phyloP scores from a whole-genome alignment of 2,797 vertebrate species.

The Gambusia yucatana region DNA sequence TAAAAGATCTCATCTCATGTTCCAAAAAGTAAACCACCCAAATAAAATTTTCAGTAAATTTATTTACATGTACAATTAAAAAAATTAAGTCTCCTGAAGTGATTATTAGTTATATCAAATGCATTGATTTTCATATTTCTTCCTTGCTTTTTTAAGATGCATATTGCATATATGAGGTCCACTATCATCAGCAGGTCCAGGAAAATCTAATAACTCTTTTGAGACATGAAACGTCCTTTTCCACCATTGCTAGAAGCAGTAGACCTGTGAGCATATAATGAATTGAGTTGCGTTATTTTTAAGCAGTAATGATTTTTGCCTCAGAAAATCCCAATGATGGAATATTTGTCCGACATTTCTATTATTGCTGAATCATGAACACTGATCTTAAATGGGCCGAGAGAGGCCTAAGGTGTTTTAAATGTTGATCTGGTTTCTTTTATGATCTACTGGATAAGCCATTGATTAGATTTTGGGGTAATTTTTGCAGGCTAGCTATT shows the following conservation, averaged over 20 bases:
- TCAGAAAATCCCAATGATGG: background rate
- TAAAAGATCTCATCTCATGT: background rate
- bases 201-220: background rate
- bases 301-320: background rate
- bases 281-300: background rate
- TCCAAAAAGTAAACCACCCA: background rate
- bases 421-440: background rate
- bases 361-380: background rate
- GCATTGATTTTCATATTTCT: background rate
- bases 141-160: background rate
- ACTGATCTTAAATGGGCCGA: background rate
- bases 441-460: background rate
- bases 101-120: background rate
- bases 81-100: background rate
- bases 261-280: background rate
- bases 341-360: background rate
- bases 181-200: background rate
- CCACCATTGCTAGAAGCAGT: background rate
- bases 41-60: background rate
- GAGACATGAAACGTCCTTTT: background rate
- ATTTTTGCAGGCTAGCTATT: background rate
- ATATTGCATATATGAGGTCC: background rate
- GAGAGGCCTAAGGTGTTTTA: background rate
- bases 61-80: background rate
- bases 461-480: background rate